Evolutionary conservation across 2,888 invertebrate genomes (phyloP).

Genomic region (Drosophila nigricruria): DNA sequence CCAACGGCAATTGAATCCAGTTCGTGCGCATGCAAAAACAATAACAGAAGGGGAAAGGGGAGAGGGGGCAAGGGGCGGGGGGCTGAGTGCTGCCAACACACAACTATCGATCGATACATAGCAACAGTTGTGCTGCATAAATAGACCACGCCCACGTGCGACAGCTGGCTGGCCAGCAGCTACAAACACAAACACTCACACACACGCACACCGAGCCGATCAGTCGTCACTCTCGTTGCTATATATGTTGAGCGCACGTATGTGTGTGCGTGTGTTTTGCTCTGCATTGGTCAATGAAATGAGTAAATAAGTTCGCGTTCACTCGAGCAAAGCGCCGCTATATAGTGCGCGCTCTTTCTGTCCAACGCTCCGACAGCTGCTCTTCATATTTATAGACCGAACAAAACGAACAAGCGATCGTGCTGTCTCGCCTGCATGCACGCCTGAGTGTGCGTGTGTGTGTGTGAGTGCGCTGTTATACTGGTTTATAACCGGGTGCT

Average conservation of each 20-base stretch:
- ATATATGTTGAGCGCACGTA: slow-evolving; percentile 17
- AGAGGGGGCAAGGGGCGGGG: background rate
- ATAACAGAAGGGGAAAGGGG: background rate
- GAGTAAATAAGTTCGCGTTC: slow-evolving; percentile 78
- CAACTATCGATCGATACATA: slow-evolving; percentile 51
- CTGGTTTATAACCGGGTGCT: slow-evolving; percentile 81
- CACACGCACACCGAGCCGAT: slow-evolving; percentile 32
- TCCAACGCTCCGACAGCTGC: slow-evolving; percentile 39
- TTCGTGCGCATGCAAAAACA: slow-evolving; percentile 55
- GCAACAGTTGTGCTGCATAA: slow-evolving; percentile 60
- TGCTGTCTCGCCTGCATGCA: slow-evolving; percentile 30
- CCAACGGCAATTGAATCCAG: slow-evolving; percentile 65
- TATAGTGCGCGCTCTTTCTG: slow-evolving; percentile 56
- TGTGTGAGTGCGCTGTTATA: slow-evolving; percentile 55
- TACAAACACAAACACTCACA: slow-evolving; percentile 2
- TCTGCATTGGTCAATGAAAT: slow-evolving; percentile 84
- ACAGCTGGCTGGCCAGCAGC: slow-evolving; percentile 46
- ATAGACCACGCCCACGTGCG: slow-evolving; percentile 73
- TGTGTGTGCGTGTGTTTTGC: slow-evolving; percentile 55
- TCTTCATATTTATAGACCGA: slow-evolving; percentile 70
- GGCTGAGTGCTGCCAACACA: slow-evolving; percentile 5
- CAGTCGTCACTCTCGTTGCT: slow-evolving; percentile 20
- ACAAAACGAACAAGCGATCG: slow-evolving; percentile 47
- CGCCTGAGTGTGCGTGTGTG: slow-evolving; percentile 20
- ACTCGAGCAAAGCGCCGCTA: slow-evolving; percentile 49